A percentile compares a stretch with the other conserved stretches of the same genome.
phyloP scores from a whole-genome alignment of 2,113 vertebrate species.

The Misgurnus mizolepis region DNA sequence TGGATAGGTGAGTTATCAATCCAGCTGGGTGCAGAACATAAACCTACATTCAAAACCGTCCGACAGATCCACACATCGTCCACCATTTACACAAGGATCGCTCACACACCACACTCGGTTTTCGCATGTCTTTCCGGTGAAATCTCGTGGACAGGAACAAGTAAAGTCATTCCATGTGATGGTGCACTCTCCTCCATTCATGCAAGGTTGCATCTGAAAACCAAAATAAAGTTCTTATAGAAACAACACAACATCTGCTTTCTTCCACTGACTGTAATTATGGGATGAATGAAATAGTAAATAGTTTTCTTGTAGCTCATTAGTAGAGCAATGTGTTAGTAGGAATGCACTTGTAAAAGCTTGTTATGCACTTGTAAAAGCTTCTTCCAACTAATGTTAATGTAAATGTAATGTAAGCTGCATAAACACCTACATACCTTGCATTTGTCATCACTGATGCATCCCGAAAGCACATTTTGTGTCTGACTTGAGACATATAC shows the following conservation, averaged over 20 bases:
- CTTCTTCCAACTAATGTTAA: too few relatives aligned
- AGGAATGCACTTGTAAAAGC: too few relatives aligned
- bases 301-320: too few relatives aligned
- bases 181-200: conserved; percentile 82
- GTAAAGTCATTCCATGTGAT: conserved; percentile 93
- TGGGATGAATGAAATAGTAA: too few relatives aligned
- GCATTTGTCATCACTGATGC: conserved; percentile 86
- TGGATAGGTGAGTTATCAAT: too few relatives aligned
- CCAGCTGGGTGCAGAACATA: background rate
- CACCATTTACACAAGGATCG: conserved; percentile 77
- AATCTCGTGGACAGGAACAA: conserved; percentile 81
- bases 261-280: background rate
- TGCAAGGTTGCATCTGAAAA: conserved; percentile 81
- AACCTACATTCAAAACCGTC: conserved; percentile 87
- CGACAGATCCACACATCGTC: conserved; percentile 80
- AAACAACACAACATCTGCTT: background rate
- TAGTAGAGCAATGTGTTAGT: too few relatives aligned
- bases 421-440: conserved; percentile 62
- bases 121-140: conserved; percentile 85
- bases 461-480: conserved; percentile 76
- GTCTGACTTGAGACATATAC: conserved; percentile 57
- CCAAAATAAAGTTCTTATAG: background rate
- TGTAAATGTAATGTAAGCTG: too few relatives aligned
- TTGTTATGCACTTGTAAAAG: too few relatives aligned
- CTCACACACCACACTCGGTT: conserved; percentile 84